These are phyloP conservation scores for Apogon talboti DNA, from an alignment of 2,797 vertebrate genomes.

Conservation along the genomic window DNA sequence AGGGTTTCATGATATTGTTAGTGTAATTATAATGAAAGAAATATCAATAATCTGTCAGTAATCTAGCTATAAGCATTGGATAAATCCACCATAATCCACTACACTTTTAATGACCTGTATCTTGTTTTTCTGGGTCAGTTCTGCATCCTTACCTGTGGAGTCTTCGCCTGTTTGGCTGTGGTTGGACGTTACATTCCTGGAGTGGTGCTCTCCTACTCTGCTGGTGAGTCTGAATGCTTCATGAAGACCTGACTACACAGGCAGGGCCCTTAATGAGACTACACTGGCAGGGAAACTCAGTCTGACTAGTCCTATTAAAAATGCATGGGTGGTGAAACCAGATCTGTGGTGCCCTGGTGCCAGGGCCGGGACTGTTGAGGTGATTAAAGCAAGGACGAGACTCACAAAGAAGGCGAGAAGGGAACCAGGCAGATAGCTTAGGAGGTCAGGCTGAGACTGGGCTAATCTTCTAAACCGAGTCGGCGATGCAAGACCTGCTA, in stretches of 20 bases:
- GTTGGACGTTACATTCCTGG: conserved; percentile 92
- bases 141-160: conserved; percentile 90
- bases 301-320: conserved; percentile 62
- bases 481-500: conserved; percentile 31
- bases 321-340: conserved; percentile 71
- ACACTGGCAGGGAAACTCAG: conserved; percentile 40
- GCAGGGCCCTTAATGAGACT: conserved; percentile 23
- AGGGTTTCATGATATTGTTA: background rate
- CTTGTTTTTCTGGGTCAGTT: conserved; percentile 84
- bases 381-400: conserved; percentile 70
- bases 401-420: conserved; percentile 27
- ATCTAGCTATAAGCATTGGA: background rate
- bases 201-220: conserved; percentile 90
- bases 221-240: conserved; percentile 86
- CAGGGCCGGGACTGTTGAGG: conserved; percentile 45
- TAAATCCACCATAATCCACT: background rate
- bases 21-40: background rate
- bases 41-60: background rate
- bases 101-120: conserved; percentile 26
- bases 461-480: conserved; percentile 69
- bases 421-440: conserved; percentile 56
- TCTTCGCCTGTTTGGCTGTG: conserved; percentile 89
- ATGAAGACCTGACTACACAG: conserved; percentile 29
- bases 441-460: conserved; percentile 62
- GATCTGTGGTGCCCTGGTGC: conserved; percentile 55